Conservation (phyloP, 2,797 vertebrate genomes). For the Typhlichthys eigenmanni region DNA sequence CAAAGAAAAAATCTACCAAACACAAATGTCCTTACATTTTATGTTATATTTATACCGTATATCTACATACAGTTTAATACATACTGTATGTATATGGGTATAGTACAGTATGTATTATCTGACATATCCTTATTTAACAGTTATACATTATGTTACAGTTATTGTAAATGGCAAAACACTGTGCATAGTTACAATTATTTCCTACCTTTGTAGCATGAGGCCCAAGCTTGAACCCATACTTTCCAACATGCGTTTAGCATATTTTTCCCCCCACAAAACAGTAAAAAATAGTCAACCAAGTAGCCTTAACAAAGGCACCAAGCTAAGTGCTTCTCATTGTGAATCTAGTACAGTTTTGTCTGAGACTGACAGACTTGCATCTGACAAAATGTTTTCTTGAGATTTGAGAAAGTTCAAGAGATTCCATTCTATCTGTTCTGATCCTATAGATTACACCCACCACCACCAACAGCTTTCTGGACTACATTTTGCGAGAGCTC, state of each 20-base stretch:
- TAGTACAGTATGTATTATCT: too few species aligned
- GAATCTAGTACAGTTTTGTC: background rate
- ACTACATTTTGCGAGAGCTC: slow-evolving; percentile 12
- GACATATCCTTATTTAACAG: too few species aligned
- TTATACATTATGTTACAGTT: background rate
- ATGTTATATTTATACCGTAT: too few species aligned
- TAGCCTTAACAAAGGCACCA: background rate
- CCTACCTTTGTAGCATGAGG: slow-evolving; percentile 11
- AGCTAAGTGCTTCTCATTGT: background rate
- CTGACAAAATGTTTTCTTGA: background rate
- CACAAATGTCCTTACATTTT: too few species aligned
- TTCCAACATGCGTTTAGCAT: slow-evolving; percentile 16
- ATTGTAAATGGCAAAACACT: background rate
- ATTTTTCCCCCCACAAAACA: background rate
- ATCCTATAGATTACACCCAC: slow-evolving; percentile 6
- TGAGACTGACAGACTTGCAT: background rate
- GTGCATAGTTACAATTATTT: background rate
- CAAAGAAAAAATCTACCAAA: too few species aligned
- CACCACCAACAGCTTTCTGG: slow-evolving; percentile 6
- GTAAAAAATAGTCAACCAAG: background rate
- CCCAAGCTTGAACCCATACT: slow-evolving; percentile 7
- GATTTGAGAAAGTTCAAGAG: background rate
- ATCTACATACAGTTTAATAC: too few species aligned
- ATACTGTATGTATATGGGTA: too few species aligned
- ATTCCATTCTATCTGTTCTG: background rate